Evolutionary conservation across 2,113 vertebrate species (phyloP), one percentile per base, ranked within the genome.

Genomic region (Periophthalmus modestus): DNA sequence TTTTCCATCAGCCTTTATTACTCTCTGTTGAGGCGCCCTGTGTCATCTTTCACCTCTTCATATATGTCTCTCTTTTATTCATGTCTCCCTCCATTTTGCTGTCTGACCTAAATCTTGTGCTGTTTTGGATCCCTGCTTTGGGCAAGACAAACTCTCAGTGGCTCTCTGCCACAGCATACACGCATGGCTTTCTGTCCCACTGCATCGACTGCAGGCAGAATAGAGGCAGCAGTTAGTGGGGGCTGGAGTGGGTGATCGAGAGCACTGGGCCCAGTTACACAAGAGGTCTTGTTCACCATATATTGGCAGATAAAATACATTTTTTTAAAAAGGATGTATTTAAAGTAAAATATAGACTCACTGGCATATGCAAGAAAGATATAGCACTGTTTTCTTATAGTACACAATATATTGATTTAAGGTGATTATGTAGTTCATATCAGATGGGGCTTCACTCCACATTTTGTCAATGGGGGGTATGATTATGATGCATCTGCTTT

Each of bases 101-200:
- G 82, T 85, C 73, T 93, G 92, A 94, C 92, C 91, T 92, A 91
- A 89, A 93, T 93, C 85, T 82, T 80, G 72, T 68, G 69, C 85
- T 80, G 81, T 86, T 89, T 87, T 80, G 80, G 76, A 87, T 87
- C 80, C 72, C 57, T 76, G 75, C 83, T 89, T 82, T 85, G 87
- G 87, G 87, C 72, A 59, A 87, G 80, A 80, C 75, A 73, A 83
- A 87, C 75, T 85, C 79, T 88, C 78, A 58, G 65, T 75, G 65
- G 78, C 85, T 86, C 77, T 87, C 74, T 74, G 66, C 73, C 74
- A 73, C 78, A 79, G 80, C 86, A 67, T 65, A 39, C 43, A 83
- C 84, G 73, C 69, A 85, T 79, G 77, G 80, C 69, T 57, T 72
- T 72, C 80, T 88, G 85, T 89, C 88, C 88, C 77, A 81, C 73